phyloP scores from a whole-genome alignment of 2,113 vertebrate genomes.

The Lonchura striata region DNA sequence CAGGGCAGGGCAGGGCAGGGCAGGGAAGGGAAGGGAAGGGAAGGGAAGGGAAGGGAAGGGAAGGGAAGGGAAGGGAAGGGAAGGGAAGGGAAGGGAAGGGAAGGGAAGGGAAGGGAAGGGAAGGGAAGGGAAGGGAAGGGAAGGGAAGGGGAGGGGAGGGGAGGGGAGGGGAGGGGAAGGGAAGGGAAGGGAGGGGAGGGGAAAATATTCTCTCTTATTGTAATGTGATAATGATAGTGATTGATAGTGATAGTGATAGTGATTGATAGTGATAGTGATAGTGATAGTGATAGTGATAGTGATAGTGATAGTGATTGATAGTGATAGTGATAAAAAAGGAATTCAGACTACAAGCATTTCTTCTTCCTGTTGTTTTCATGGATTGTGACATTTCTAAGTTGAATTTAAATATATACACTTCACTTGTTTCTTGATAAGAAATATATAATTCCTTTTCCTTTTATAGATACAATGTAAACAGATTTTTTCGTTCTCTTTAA shows the following conservation, averaged over 20 bases:
- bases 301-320: background rate
- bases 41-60: background rate
- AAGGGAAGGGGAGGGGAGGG: background rate
- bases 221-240: no score
- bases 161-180: background rate
- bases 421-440: background rate
- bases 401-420: background rate
- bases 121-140: background rate
- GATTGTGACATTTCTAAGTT: background rate
- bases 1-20: no score
- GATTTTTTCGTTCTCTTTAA: background rate
- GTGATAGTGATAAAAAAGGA: background rate
- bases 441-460: background rate
- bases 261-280: no score
- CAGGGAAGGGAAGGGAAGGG: background rate
- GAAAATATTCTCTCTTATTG: background rate
- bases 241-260: background rate
- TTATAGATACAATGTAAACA: background rate
- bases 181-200: background rate
- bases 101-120: background rate
- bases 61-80: background rate
- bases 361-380: background rate
- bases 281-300: no score
- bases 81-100: background rate
- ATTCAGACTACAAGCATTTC: background rate